Evolutionary conservation across 2,888 invertebrate species (phyloP).

Genomic region (Acleris literana): DNA sequence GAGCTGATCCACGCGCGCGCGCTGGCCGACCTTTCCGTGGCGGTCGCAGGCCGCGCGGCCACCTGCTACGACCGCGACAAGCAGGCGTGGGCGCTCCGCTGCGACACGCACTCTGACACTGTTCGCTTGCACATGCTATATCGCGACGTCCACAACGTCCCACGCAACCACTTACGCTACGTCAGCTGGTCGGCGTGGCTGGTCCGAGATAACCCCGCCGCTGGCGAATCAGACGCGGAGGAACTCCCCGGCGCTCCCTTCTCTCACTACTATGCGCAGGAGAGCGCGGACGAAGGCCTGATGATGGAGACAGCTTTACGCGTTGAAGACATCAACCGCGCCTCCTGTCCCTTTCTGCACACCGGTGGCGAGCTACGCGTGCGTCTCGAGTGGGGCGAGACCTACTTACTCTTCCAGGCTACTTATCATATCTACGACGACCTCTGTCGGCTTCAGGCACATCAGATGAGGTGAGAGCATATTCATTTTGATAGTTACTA

Average conservation of each 20-base stretch:
- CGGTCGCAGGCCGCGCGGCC: conserved; percentile 83
- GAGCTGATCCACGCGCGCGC: conserved; percentile 89
- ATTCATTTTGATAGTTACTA: too few species aligned
- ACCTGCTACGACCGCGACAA: conserved; percentile 92
- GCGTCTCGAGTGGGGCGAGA: conserved; percentile 92
- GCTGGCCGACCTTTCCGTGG: conserved; percentile 79
- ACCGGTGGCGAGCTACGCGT: conserved; percentile 89
- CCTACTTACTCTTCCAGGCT: conserved; percentile 90
- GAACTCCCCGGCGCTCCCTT: conserved; percentile 89
- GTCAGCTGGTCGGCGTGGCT: conserved; percentile 89
- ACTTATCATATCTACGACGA: conserved; percentile 93
- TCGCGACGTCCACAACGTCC: conserved; percentile 90
- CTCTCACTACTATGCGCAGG: conserved; percentile 91
- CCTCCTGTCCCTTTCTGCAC: conserved; percentile 87
- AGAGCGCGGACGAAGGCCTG: conserved; percentile 90
- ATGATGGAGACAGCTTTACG: conserved; percentile 91
- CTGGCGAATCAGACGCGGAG: conserved; percentile 86
- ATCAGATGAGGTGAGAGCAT: conserved; percentile 89
- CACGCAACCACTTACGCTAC: conserved; percentile 88
- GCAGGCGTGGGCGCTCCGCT: conserved; percentile 90
- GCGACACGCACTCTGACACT: conserved; percentile 90
- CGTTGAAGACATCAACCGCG: conserved; percentile 87
- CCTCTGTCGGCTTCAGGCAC: conserved; percentile 90
- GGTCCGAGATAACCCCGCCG: conserved; percentile 76
- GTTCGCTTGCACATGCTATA: conserved; percentile 89